Conservation (phyloP, 2,797 vertebrate species). For the Menidia menidia region DNA sequence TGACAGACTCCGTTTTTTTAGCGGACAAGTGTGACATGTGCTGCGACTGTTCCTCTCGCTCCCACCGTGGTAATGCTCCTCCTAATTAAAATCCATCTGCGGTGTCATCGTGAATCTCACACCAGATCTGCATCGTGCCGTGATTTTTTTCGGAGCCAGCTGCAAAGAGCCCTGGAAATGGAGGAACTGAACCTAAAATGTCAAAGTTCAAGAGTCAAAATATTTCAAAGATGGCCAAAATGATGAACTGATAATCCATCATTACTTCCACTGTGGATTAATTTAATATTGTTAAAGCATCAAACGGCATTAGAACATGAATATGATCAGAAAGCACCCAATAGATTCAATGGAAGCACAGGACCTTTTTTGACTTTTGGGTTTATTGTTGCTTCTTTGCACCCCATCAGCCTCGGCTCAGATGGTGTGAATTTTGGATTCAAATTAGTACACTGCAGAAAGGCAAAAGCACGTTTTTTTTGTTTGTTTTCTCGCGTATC, state of each 20-base stretch:
- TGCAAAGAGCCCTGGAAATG: background rate
- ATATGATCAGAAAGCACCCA: background rate
- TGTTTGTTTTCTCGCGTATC: background rate
- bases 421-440: background rate
- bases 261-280: too few relatives aligned
- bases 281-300: too few relatives aligned
- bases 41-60: slow-evolving; percentile 63
- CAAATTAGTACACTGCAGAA: slow-evolving; percentile 9
- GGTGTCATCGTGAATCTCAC: slow-evolving; percentile 44
- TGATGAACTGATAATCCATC: too few relatives aligned
- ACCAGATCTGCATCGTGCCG: slow-evolving; percentile 11
- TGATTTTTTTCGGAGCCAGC: background rate
- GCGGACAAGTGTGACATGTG: slow-evolving; percentile 71
- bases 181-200: background rate
- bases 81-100: slow-evolving; percentile 44
- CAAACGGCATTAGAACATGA: background rate
- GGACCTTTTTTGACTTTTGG: background rate
- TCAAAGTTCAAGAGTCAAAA: background rate
- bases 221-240: too few relatives aligned
- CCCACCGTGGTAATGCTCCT: slow-evolving; percentile 58
- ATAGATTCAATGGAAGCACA: too few relatives aligned
- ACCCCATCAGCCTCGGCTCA: slow-evolving; percentile 12
- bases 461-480: background rate
- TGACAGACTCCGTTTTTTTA: slow-evolving; percentile 59
- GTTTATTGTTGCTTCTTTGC: background rate